A percentile compares a stretch with the other conserved stretches of the same genome.
Evolutionary conservation across 2,888 invertebrate genomes (phyloP).

Genomic region (Synergus japonicus): DNA sequence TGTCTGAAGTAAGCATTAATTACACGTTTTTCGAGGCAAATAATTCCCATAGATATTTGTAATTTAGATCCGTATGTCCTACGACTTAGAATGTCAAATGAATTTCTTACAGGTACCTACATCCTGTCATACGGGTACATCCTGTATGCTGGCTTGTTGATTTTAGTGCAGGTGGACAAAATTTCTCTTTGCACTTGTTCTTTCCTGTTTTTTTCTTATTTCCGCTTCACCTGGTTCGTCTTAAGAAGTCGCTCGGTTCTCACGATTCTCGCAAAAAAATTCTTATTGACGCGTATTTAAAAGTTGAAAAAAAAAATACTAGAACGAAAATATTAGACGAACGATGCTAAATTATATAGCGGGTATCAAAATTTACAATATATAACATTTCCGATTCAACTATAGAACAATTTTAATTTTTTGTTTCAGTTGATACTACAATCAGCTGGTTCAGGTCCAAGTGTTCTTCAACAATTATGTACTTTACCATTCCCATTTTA

Average conservation of each 20-base stretch:
- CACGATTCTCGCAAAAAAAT: slow-evolving; percentile 27
- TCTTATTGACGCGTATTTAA: neutral
- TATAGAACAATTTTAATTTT: neutral
- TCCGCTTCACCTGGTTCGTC: slow-evolving; percentile 39
- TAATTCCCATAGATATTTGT: slow-evolving; percentile 2
- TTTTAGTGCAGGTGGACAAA: slow-evolving; percentile 33
- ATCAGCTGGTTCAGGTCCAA: slow-evolving; percentile 85
- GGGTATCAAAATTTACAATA: too few relatives aligned
- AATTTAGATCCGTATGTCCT: slow-evolving; percentile 1
- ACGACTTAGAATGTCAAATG: slow-evolving; percentile 17
- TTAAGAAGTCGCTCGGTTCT: slow-evolving; percentile 17
- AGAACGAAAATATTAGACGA: neutral
- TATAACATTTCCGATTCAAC: slow-evolving; percentile 42
- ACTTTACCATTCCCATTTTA: slow-evolving; percentile 92
- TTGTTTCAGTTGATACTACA: slow-evolving; percentile 84
- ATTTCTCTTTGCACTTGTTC: slow-evolving; percentile 30
- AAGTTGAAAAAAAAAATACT: too few relatives aligned
- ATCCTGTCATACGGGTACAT: slow-evolving; percentile 40
- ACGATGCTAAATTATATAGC: too few relatives aligned
- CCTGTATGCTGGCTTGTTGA: slow-evolving; percentile 33
- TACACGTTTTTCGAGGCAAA: neutral
- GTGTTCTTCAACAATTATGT: slow-evolving; percentile 91
- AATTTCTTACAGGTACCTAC: slow-evolving; percentile 29
- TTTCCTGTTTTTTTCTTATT: slow-evolving; percentile 26
- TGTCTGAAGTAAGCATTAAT: neutral